Percentiles rank a stretch among this genome's conserved stretches.
Conservation (phyloP, 2,888 invertebrate genomes). For the Liposcelis brunnea region DNA sequence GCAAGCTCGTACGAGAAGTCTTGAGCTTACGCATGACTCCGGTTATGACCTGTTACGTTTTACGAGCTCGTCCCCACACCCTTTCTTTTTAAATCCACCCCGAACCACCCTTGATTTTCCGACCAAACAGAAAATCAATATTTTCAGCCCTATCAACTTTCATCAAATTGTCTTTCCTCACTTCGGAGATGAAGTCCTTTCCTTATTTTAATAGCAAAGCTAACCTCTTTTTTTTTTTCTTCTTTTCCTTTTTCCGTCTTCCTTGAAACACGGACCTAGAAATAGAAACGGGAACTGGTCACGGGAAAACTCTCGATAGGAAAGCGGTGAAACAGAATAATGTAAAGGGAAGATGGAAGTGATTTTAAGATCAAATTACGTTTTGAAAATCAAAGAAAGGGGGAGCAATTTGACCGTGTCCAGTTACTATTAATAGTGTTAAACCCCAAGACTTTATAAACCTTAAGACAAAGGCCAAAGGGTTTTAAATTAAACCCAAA, state of each 20-base stretch:
- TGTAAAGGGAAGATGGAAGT: no score
- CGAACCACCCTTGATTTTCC: background rate
- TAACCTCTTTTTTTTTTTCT: background rate
- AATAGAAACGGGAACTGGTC: no score
- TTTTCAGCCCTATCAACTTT: conserved; percentile 9
- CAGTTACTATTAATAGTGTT: conserved; percentile 5
- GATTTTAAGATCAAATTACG: conserved; percentile 4
- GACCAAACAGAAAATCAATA: conserved; percentile 9
- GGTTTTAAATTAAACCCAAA: no score
- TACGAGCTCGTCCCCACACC: conserved; percentile 2
- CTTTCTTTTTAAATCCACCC: background rate
- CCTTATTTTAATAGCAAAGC: conserved; percentile 1
- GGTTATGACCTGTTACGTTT: conserved; percentile 5
- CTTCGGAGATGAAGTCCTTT: background rate
- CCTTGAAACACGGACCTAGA: no score
- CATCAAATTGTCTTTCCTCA: conserved; percentile 1
- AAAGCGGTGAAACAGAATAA: no score
- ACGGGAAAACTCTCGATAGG: no score
- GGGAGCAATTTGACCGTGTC: background rate
- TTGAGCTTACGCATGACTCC: no score
- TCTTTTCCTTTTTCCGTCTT: background rate
- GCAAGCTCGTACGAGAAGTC: no score
- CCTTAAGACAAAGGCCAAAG: conserved; percentile 5
- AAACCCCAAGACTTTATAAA: conserved; percentile 2
- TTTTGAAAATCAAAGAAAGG: conserved; percentile 7